phyloP scores from a whole-genome alignment of 2,113 vertebrate genomes.

The Castor canadensis region DNA sequence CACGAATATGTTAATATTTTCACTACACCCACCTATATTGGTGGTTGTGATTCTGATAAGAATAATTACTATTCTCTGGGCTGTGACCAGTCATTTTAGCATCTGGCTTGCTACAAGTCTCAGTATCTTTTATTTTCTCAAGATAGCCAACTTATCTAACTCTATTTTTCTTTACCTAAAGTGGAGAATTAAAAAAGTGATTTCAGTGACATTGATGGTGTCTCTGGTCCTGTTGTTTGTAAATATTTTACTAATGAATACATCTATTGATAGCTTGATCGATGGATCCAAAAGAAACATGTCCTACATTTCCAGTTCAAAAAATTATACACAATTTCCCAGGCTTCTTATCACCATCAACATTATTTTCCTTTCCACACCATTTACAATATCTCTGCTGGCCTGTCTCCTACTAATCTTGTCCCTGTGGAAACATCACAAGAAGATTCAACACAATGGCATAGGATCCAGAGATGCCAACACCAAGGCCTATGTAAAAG shows the following conservation, averaged over 20 bases:
- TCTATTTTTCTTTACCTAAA: too few relatives aligned
- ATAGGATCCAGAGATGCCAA: neutral
- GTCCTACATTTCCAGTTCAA: neutral
- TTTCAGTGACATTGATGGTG: neutral
- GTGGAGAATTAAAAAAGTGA: too few relatives aligned
- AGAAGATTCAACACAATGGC: too few relatives aligned
- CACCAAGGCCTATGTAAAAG: neutral
- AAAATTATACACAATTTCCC: fast-evolving
- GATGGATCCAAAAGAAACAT: neutral
- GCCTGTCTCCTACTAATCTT: neutral
- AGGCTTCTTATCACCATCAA: neutral
- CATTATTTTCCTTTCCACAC: neutral
- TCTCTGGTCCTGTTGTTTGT: neutral
- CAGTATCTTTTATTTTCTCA: too few relatives aligned
- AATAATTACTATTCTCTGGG: neutral
- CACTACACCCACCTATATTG: neutral
- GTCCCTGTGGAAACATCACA: neutral
- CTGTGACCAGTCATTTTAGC: neutral
- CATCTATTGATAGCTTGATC: neutral
- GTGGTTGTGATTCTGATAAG: neutral
- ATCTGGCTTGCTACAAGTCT: too few relatives aligned
- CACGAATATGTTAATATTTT: neutral
- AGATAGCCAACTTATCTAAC: too few relatives aligned
- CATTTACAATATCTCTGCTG: neutral
- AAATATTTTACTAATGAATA: neutral